Percentiles rank a stretch among this genome's conserved stretches.
phyloP scores from a whole-genome alignment of 2,888 invertebrate species.

The Carcina quercana region DNA sequence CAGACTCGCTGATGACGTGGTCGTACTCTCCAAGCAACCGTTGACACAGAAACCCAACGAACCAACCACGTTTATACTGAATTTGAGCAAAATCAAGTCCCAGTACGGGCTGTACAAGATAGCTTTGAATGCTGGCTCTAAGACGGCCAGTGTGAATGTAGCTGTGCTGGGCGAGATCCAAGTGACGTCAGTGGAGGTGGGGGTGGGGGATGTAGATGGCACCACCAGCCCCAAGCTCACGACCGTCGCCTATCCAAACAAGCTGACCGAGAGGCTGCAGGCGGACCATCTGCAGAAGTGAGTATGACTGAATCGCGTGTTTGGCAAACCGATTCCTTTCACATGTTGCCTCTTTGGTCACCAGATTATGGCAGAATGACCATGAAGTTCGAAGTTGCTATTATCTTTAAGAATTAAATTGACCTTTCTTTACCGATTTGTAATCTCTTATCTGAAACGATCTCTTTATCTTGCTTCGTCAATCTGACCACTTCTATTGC shows the following conservation, averaged over 20 bases:
- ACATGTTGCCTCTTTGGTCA: too few species aligned
- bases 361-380: too few species aligned
- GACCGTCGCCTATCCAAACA: conserved; percentile 83
- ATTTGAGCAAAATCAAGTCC: conserved; percentile 84
- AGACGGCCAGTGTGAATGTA: conserved; percentile 74
- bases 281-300: conserved; percentile 93
- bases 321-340: too few species aligned
- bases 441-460: background rate
- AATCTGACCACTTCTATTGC: too few species aligned
- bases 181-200: conserved; percentile 87
- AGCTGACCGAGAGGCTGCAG: conserved; percentile 79
- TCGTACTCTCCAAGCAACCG: conserved; percentile 81
- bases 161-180: conserved; percentile 86
- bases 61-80: conserved; percentile 82
- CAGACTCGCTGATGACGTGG: conserved; percentile 81
- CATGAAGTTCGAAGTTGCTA: too few species aligned
- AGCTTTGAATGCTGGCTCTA: conserved; percentile 80
- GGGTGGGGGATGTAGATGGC: conserved; percentile 93
- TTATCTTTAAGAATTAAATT: too few species aligned
- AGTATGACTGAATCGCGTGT: too few species aligned
- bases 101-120: conserved; percentile 91
- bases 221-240: conserved; percentile 85
- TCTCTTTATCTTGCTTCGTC: too few species aligned
- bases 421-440: background rate
- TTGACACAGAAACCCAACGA: conserved; percentile 65